phyloP scores from a whole-genome alignment of 2,888 invertebrate species.

The Ditylenchus weischeri region DNA sequence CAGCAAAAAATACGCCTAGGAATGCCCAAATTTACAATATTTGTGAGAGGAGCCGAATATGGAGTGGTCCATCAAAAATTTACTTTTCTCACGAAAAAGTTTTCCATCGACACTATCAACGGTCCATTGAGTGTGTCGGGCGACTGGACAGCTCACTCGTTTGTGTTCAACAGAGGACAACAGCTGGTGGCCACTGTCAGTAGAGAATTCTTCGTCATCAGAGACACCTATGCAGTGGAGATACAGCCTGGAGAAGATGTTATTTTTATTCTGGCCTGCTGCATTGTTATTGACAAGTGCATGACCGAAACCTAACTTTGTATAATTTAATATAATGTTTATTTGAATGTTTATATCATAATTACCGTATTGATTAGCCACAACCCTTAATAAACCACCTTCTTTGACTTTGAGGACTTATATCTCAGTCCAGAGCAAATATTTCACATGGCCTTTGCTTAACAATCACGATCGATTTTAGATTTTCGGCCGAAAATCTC shows the following conservation, averaged over 20 bases:
- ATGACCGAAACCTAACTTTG: background rate
- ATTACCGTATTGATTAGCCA: too few species aligned
- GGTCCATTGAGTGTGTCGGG: background rate
- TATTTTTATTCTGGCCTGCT: slow-evolving; percentile 14
- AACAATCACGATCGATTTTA: too few species aligned
- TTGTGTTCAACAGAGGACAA: background rate
- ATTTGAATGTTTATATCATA: too few species aligned
- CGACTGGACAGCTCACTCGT: background rate
- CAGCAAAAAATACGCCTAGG: background rate
- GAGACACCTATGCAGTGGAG: background rate
- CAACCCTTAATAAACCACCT: too few species aligned
- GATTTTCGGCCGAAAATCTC: too few species aligned
- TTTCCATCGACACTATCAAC: background rate
- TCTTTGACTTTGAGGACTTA: too few species aligned
- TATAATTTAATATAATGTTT: too few species aligned
- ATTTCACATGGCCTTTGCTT: too few species aligned
- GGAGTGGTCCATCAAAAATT: background rate
- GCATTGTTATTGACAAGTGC: slow-evolving; percentile 9
- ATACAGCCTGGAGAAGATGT: slow-evolving; percentile 5
- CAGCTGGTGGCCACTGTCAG: background rate
- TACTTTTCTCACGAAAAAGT: background rate
- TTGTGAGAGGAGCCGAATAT: background rate
- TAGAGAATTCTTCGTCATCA: background rate
- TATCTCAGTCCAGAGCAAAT: too few species aligned
- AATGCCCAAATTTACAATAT: background rate